Percentiles rank a stretch among this genome's conserved stretches.
Conservation (phyloP, 2,113 vertebrate species). For the Sturnira hondurensis region DNA sequence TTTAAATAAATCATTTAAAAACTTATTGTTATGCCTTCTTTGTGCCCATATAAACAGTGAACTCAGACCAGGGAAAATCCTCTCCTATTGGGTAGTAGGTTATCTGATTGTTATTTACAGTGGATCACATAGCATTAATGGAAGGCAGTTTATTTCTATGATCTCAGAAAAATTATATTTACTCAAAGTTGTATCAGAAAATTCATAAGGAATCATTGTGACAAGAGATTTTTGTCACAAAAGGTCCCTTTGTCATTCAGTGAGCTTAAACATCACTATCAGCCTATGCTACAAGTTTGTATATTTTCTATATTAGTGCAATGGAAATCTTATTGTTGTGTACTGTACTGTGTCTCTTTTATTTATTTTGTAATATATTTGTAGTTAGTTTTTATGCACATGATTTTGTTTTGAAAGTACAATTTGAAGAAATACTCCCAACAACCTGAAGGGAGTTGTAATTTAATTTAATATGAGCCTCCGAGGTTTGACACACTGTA, state of each 20-base stretch:
- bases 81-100: not conserved
- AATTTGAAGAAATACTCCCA: not conserved
- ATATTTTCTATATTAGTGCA: not conserved
- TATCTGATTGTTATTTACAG: not conserved
- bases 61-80: not conserved
- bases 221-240: not conserved
- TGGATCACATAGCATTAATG: not conserved
- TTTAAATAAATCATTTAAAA: not conserved
- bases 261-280: not conserved
- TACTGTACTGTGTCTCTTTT: constrained; percentile 6
- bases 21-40: not conserved
- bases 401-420: not conserved
- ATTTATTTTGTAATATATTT: not conserved
- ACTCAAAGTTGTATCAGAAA: not conserved
- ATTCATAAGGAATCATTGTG: not conserved
- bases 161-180: constrained; percentile 31
- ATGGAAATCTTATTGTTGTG: not conserved
- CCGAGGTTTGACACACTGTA: not conserved
- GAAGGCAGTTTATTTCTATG: not conserved
- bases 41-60: not conserved
- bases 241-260: not conserved
- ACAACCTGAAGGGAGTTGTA: constrained; percentile 21
- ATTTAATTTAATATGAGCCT: not conserved
- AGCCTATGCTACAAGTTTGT: not conserved
- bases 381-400: not conserved